Percentiles rank a stretch among this genome's conserved stretches.
Conservation (phyloP, 2,113 vertebrate species). For the Gavia stellata region DNA sequence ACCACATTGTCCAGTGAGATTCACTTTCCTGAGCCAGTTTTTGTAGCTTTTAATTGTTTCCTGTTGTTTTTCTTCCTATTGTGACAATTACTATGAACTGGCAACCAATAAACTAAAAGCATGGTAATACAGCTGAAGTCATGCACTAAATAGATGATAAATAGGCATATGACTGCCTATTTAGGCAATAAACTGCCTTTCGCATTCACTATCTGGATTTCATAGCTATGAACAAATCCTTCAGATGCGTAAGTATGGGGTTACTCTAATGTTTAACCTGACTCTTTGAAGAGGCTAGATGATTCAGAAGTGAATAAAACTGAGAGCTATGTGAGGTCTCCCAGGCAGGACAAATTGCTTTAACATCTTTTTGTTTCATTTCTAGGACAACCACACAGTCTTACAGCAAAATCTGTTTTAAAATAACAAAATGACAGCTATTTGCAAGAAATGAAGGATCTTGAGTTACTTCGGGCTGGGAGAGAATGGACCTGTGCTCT, state of each 20-base stretch:
- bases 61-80: not conserved
- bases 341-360: not conserved
- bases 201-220: not conserved
- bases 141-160: not conserved
- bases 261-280: not conserved
- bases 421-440: not conserved
- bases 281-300: not conserved
- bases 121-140: not conserved
- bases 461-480: not conserved
- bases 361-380: not conserved
- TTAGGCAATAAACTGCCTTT: not conserved
- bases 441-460: not conserved
- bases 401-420: not conserved
- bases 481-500: not conserved
- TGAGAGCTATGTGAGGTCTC: not conserved
- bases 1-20: not conserved
- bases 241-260: not conserved
- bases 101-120: not conserved
- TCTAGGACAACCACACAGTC: not conserved
- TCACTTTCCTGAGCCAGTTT: not conserved
- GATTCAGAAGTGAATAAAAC: not conserved
- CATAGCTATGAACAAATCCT: not conserved
- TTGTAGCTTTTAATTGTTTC: not conserved
- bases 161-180: not conserved
- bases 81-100: not conserved